These are phyloP conservation scores for Podabrus alpinus DNA, from an alignment of 2,888 invertebrate species.

Conservation along the genomic window DNA sequence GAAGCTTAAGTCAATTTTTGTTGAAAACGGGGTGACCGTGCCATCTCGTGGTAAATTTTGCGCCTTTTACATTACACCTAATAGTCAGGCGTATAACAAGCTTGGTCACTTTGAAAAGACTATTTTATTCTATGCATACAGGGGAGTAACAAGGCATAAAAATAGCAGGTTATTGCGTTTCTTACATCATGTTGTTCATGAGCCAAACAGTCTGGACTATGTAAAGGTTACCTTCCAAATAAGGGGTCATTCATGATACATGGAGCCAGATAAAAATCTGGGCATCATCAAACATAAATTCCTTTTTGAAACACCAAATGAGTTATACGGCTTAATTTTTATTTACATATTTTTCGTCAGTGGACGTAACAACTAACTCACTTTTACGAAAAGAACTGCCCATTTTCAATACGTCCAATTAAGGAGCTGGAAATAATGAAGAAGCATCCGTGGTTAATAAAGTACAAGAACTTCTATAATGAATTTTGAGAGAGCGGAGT, in stretches of 20 bases:
- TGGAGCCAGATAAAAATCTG: background rate
- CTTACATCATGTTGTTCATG: background rate
- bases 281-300: background rate
- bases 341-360: background rate
- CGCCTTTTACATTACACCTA: background rate
- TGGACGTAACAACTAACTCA: background rate
- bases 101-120: background rate
- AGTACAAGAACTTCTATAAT: background rate
- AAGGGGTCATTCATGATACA: background rate
- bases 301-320: background rate
- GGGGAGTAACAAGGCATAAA: background rate
- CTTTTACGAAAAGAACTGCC: background rate
- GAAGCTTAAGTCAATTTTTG: background rate
- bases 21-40: background rate
- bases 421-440: background rate
- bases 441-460: background rate
- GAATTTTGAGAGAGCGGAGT: background rate
- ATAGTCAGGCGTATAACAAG: background rate
- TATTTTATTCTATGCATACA: background rate
- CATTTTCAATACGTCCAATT: background rate
- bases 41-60: background rate
- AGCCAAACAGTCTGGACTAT: background rate
- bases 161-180: background rate
- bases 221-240: background rate
- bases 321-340: background rate